Percentiles rank a stretch among this genome's conserved stretches.
Evolutionary conservation across 2,888 invertebrate species (phyloP).

Genomic region (Cheilosia impressa): DNA sequence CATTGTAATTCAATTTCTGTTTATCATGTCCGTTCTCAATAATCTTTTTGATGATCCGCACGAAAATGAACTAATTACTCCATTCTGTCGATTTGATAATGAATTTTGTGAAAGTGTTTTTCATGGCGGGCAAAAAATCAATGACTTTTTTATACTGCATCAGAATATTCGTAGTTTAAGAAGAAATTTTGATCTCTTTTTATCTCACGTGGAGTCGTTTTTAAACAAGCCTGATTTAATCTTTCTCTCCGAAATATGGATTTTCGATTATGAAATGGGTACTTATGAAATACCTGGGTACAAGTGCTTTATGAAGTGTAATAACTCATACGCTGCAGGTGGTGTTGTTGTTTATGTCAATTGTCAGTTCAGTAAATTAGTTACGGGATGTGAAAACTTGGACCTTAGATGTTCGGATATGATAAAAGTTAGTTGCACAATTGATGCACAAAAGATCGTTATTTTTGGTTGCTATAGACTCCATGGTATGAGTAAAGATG

Average conservation of each 20-base stretch:
- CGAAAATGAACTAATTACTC: not conserved
- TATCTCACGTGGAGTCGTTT: constrained; percentile 4
- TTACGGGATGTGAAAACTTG: not conserved
- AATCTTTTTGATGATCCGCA: too few species aligned
- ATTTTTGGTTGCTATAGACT: not conserved
- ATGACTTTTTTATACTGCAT: constrained; percentile 1
- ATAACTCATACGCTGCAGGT: constrained; percentile 19
- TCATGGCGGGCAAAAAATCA: not conserved
- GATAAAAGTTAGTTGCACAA: not conserved
- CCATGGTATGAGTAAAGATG: not conserved
- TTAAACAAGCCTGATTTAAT: not conserved
- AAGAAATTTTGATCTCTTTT: constrained; percentile 11
- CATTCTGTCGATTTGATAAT: not conserved
- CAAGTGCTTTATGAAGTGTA: not conserved
- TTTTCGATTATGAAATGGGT: constrained; percentile 14
- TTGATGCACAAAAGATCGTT: not conserved
- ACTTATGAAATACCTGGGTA: constrained; percentile 12
- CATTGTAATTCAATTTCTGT: too few species aligned
- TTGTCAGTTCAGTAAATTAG: not conserved
- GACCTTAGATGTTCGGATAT: not conserved
- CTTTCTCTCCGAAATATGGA: constrained; percentile 13
- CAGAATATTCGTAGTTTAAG: constrained; percentile 28
- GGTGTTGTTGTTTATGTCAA: constrained; percentile 8
- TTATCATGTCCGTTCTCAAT: too few species aligned
- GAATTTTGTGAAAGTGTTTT: constrained; percentile 5